Evolutionary conservation across 2,888 invertebrate species (phyloP).

Genomic region (Pyrgus malvae): DNA sequence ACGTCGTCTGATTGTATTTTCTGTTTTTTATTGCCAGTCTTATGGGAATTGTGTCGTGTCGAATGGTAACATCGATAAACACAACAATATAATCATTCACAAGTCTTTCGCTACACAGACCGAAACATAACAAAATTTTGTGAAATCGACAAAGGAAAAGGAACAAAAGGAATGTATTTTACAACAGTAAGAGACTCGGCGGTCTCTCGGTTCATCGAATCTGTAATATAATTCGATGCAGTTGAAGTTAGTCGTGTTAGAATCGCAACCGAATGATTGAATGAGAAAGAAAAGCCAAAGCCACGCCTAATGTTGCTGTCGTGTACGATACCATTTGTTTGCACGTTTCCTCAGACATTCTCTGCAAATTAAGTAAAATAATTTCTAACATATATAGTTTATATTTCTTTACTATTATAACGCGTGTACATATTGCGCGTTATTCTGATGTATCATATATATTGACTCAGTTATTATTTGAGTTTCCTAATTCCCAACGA

Average conservation of each 20-base stretch:
- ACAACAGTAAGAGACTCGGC: conserved; percentile 42
- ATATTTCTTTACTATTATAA: conserved; percentile 28
- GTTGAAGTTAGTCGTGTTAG: conserved; percentile 75
- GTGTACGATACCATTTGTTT: conserved; percentile 88
- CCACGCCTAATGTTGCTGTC: conserved; percentile 73
- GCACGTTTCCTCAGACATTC: conserved; percentile 92
- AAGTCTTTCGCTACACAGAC: conserved; percentile 70
- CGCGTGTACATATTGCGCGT: conserved; percentile 79
- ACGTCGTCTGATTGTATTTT: conserved; percentile 26
- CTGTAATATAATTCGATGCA: conserved; percentile 55
- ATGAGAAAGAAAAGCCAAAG: conserved; percentile 78
- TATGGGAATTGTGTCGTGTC: conserved; percentile 43
- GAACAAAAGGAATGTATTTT: conserved; percentile 40
- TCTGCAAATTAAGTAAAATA: conserved; percentile 87
- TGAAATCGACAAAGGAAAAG: conserved; percentile 49
- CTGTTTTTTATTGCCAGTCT: conserved; percentile 29
- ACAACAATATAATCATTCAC: conserved; percentile 68
- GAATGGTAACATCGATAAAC: conserved; percentile 69
- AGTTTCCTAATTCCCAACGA: no score
- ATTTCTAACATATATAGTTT: conserved; percentile 58
- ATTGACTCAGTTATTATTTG: no score
- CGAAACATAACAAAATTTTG: conserved; percentile 67
- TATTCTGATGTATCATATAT: no score
- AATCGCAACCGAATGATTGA: conserved; percentile 72
- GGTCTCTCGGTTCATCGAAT: conserved; percentile 58